These are phyloP conservation scores for Paraescarpia echinospica DNA, from an alignment of 1,140 invertebrate species.

Conservation along the genomic window DNA sequence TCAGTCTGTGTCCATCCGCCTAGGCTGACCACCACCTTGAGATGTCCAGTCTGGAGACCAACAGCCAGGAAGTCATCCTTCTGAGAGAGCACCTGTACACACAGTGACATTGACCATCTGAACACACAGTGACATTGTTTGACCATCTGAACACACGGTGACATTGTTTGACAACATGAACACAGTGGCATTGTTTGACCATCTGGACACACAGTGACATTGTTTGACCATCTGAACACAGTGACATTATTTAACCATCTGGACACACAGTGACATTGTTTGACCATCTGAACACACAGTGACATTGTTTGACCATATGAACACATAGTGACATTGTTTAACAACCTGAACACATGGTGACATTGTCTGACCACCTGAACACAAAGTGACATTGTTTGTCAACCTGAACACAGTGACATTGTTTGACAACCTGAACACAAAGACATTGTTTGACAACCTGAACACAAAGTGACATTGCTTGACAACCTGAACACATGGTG, in stretches of 20 bases:
- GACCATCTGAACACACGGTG: not conserved
- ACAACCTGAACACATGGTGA: too few species aligned
- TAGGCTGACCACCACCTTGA: constrained; percentile 41
- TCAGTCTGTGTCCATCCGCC: constrained; percentile 40
- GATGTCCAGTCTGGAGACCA: constrained; percentile 35
- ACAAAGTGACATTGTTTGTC: not conserved
- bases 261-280: not conserved
- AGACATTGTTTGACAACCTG: not conserved
- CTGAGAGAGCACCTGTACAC: constrained; percentile 23
- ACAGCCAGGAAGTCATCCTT: constrained; percentile 40
- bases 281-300: not conserved
- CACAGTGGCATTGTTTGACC: not conserved
- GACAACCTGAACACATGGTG: not conserved
- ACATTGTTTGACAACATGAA: not conserved
- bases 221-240: too few species aligned
- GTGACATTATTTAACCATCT: too few species aligned
- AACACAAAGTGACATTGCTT: not conserved
- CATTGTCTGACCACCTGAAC: too few species aligned
- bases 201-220: not conserved
- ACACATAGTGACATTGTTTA: too few species aligned
- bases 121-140: not conserved
- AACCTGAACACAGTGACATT: not conserved
- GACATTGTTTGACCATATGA: too few species aligned
- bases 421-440: not conserved
- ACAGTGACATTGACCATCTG: not conserved